Base-by-base conservation (phyloP, 2,797 vertebrate species). In the Enteromius paludinosus region DNA sequence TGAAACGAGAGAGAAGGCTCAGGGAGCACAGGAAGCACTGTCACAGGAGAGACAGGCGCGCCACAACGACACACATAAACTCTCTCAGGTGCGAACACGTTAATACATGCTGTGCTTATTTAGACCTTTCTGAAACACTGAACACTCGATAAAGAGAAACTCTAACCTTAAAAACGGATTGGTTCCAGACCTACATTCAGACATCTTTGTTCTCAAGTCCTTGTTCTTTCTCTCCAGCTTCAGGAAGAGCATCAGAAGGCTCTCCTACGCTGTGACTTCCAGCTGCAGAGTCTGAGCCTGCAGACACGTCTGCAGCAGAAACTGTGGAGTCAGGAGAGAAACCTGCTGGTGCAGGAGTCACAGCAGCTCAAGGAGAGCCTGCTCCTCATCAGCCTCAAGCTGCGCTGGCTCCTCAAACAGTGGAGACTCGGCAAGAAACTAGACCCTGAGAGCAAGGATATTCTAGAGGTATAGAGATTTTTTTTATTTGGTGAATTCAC, bases 291-390 rank as follows among this genome's bases (percentile, higher is more conserved):
- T 88, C 89, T 98, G 87, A 96, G 95, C 82, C 95, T 99, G 17
- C 97, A 99, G 93, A 95, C 96, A 3, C 92, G 96, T 8, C 94
- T 99, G 82, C 98, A 99, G 91, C 97, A 97, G 92, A 98, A 96
- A 90, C 94, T 97, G 88, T 99, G 97, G 98, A 95, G 95, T 89
- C 97, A 97, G 91, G 98, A 99, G 92, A 97, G 96, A 91, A 97
- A 95, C 75, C 92, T 98, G 83, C 90, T 99, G 89, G 94, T 98
- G 41, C 97, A 98, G 88, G 98, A 99, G 92, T 96, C 97, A 0
- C 97, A 98, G 88, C 98, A 99, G 89, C 97, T 99, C 88, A 97
- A 97, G 88, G 97, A 99, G 90, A 96, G 95, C 81, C 95, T 99
- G 83, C 88, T 98, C 59, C 93, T 99, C 87, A 96, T 98, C 90